Percentiles rank a stretch among this genome's conserved stretches.
Conservation (phyloP, 2,113 vertebrate species). For the Leuciscus idus region DNA sequence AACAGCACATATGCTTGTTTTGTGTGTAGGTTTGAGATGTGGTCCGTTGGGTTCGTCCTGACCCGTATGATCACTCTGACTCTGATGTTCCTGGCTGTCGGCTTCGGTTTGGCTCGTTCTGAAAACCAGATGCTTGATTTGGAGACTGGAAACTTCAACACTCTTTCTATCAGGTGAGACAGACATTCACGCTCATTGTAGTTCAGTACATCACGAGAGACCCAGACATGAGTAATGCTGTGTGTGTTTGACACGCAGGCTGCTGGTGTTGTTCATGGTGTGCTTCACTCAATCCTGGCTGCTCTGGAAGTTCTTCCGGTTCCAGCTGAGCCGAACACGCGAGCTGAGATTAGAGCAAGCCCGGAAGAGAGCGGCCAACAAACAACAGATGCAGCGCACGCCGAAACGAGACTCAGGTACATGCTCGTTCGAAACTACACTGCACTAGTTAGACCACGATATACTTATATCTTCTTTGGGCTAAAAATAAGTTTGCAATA, state of each 20-base stretch:
- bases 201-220: background rate
- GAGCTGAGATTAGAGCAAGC: constrained; percentile 90
- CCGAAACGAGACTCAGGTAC: constrained; percentile 89
- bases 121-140: constrained; percentile 87
- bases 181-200: background rate
- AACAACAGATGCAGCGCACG: constrained; percentile 79
- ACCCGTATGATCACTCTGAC: constrained; percentile 92
- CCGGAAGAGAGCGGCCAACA: constrained; percentile 77
- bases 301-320: constrained; percentile 97
- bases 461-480: too few species aligned
- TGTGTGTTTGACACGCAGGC: constrained; percentile 71
- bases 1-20: background rate
- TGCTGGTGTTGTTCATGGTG: constrained; percentile 87
- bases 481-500: too few species aligned
- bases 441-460: too few species aligned
- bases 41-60: constrained; percentile 90
- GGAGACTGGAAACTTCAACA: constrained; percentile 92
- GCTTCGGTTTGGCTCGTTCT: constrained; percentile 89
- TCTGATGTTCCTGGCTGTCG: constrained; percentile 89
- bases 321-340: constrained; percentile 94
- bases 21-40: constrained; percentile 85
- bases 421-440: constrained; percentile 31
- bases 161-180: constrained; percentile 86
- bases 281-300: constrained; percentile 93
- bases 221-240: background rate